Conservation (phyloP, 2,797 vertebrate species). For the Gallinago solitaria region DNA sequence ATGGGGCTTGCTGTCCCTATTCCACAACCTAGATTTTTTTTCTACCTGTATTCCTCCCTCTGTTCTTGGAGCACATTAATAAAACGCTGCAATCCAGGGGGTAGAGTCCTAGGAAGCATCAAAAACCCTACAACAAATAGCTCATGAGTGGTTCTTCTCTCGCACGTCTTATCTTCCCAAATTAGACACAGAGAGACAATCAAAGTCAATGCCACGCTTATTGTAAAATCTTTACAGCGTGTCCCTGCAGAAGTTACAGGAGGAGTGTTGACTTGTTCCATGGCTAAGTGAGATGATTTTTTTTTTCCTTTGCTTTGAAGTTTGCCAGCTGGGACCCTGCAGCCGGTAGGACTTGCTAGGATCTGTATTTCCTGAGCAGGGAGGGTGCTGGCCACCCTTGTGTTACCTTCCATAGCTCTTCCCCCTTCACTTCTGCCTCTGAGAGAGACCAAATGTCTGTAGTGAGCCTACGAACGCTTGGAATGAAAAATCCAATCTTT, state of each 20-base stretch:
- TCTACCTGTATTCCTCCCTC: neutral
- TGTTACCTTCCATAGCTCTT: neutral
- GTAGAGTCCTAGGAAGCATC: neutral
- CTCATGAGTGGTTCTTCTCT: neutral
- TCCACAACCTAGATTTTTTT: neutral
- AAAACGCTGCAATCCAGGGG: neutral
- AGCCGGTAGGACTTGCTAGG: neutral
- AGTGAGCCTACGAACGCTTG: neutral
- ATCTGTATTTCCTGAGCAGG: no score
- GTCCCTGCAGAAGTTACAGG: neutral
- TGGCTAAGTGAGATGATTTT: neutral
- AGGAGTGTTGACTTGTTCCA: neutral
- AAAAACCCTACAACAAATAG: neutral
- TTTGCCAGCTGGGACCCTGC: neutral
- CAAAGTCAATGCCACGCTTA: neutral
- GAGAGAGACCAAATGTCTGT: neutral
- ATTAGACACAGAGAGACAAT: neutral
- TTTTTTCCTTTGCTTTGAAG: neutral
- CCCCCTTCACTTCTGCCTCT: neutral
- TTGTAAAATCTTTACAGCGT: neutral
- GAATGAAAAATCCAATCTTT: neutral
- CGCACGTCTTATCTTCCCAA: neutral
- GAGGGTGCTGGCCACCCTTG: neutral
- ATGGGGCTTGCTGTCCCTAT: neutral
- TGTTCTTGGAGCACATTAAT: neutral